A percentile compares a stretch with the other conserved stretches of the same genome.
Evolutionary conservation across 2,797 vertebrate genomes (phyloP).

Genomic region (Lagorchestes hirsutus): DNA sequence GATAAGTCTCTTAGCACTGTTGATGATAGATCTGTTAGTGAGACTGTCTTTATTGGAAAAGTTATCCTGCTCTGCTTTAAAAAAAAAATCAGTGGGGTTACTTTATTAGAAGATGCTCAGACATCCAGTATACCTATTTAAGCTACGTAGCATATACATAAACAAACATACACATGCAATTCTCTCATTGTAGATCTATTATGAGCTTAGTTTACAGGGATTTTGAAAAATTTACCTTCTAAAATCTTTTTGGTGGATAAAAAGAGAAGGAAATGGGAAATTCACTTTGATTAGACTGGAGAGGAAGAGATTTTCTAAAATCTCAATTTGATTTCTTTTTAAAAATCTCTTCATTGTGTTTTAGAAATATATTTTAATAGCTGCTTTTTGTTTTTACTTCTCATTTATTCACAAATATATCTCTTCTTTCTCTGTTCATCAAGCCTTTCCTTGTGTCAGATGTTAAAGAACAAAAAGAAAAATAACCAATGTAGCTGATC

Average conservation of each 20-base stretch:
- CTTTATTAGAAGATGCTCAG: background rate
- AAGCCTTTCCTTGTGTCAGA: background rate
- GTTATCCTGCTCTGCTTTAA: background rate
- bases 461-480: background rate
- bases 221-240: background rate
- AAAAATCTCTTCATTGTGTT: background rate
- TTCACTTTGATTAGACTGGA: background rate
- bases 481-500: background rate
- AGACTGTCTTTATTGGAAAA: background rate
- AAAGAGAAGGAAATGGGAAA: background rate
- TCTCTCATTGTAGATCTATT: background rate
- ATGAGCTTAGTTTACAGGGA: background rate
- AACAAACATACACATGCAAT: background rate
- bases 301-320: background rate
- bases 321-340: background rate
- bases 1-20: slow-evolving; percentile 25
- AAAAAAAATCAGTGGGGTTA: background rate
- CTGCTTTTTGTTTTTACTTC: background rate
- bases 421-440: background rate
- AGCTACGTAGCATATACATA: background rate
- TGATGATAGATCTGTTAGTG: slow-evolving; percentile 47
- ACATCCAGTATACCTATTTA: background rate
- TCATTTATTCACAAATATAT: background rate
- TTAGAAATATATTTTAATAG: background rate
- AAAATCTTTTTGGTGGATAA: background rate